phyloP scores from a whole-genome alignment of 2,888 invertebrate species.

The Tortricodes alternella region DNA sequence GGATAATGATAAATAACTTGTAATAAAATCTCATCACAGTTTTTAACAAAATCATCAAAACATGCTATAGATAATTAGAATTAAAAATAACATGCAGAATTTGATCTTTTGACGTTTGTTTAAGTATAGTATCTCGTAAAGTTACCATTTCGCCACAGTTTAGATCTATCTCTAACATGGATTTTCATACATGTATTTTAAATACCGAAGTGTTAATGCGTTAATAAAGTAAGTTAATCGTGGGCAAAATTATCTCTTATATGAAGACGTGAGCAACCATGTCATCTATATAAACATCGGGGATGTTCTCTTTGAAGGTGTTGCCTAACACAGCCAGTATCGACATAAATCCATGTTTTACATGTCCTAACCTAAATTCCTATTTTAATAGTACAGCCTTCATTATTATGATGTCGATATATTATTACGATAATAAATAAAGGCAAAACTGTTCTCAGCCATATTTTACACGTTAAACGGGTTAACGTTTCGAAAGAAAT shows the following conservation, averaged over 20 bases:
- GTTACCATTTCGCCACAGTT: no score
- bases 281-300: constrained; percentile 22
- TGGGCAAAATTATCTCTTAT: constrained; percentile 3
- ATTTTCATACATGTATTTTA: no score
- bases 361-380: constrained; percentile 26
- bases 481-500: constrained; percentile 13
- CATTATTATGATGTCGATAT: constrained; percentile 17
- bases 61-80: no score
- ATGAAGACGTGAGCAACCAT: constrained; percentile 9
- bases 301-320: constrained; percentile 24
- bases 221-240: constrained; percentile 14
- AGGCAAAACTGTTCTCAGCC: constrained; percentile 2
- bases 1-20: no score
- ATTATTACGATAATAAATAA: constrained; percentile 22
- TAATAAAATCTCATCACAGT: no score
- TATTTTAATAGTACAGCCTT: constrained; percentile 1
- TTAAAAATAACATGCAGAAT: no score
- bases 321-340: constrained; percentile 13
- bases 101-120: no score
- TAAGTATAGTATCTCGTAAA: no score
- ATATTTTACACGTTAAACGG: constrained; percentile 11
- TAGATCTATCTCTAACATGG: no score
- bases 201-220: background rate
- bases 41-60: no score
- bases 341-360: constrained; percentile 22